Evolutionary conservation across 2,888 invertebrate genomes (phyloP).

Genomic region (Parthenolecanium corni): DNA sequence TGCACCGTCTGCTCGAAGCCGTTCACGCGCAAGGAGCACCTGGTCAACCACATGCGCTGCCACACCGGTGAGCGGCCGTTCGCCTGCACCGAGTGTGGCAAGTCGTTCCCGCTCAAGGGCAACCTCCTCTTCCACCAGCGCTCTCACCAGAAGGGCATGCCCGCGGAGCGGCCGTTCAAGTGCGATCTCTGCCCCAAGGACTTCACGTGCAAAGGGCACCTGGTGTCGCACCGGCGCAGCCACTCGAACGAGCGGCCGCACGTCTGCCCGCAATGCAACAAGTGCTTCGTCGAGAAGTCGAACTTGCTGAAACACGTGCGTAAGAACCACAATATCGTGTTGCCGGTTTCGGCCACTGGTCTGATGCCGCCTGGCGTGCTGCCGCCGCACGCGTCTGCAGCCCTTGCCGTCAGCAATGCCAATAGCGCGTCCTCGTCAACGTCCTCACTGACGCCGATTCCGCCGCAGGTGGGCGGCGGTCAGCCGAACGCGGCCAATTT

Average conservation of each 20-base stretch:
- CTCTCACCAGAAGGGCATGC: constrained; percentile 46
- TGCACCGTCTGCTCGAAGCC: constrained; percentile 61
- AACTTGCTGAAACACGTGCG: constrained; percentile 62
- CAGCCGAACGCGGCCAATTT: constrained; percentile 14
- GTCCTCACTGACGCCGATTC: background rate
- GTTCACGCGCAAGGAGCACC: constrained; percentile 59
- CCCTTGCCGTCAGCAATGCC: background rate
- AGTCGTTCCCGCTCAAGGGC: constrained; percentile 68
- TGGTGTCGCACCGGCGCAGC: constrained; percentile 72
- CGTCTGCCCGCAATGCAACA: constrained; percentile 59
- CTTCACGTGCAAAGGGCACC: constrained; percentile 70
- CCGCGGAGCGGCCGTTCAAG: constrained; percentile 59
- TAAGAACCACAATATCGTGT: constrained; percentile 44
- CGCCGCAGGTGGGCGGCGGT: background rate
- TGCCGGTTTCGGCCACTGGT: background rate
- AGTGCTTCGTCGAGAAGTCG: constrained; percentile 68
- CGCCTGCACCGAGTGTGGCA: constrained; percentile 41
- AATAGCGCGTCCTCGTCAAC: background rate
- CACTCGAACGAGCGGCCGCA: constrained; percentile 44
- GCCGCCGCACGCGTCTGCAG: background rate
- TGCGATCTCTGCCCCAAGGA: constrained; percentile 43
- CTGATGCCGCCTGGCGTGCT: constrained; percentile 12
- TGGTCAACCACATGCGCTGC: constrained; percentile 60
- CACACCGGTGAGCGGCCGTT: constrained; percentile 68
- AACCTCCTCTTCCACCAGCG: constrained; percentile 74